Evolutionary conservation across 2,888 invertebrate species (phyloP), one percentile per base, ranked within the genome.

Genomic region (Cataglyphis rosenhaueri): DNA sequence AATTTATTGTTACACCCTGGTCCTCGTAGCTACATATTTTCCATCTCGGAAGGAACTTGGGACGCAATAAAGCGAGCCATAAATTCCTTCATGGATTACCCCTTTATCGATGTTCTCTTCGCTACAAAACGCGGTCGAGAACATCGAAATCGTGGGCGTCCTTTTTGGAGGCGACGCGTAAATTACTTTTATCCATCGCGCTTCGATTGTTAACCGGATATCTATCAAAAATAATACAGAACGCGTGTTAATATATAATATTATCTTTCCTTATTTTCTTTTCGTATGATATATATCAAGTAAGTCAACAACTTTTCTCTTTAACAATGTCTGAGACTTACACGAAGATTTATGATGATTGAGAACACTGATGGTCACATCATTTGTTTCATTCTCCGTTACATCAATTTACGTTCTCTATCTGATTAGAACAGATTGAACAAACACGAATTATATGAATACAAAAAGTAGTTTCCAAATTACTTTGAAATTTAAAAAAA

Each of bases 31-130:
- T 76, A 87, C 87, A 65, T 82, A 68, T 83, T 79, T 83, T 83
- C 84, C 65, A 64, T 41, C 83, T 75, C 38, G 81, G 52, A 79
- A 70, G 84, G 57, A 85, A 81, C 85, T 78, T 59, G 88, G 85
- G 85, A 78, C 75, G 89, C 88, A 89, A 89, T 89, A 89, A 89
- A 87, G 85, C 25, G 41, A 84, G 64, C 66, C 87, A 83, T 89
- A 89, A 89, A 89, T 89, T 88, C 71, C 44, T 59, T 70, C 32
- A 79, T 81, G 65, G 71, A 74, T 82, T 83, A 84, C 81, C 15
- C 74, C 57, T 87, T 89, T 88, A 86, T 85, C 52, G 81, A 73
- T 78, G 78, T 68, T 57, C 66, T 57, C 57, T 29, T 76, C 76
- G 41, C 66, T 52, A 52, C 75, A 65, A 70, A 55, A 79, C 35